Conservation (phyloP, 2,888 invertebrate species). For the Carterocephalus palaemon region DNA sequence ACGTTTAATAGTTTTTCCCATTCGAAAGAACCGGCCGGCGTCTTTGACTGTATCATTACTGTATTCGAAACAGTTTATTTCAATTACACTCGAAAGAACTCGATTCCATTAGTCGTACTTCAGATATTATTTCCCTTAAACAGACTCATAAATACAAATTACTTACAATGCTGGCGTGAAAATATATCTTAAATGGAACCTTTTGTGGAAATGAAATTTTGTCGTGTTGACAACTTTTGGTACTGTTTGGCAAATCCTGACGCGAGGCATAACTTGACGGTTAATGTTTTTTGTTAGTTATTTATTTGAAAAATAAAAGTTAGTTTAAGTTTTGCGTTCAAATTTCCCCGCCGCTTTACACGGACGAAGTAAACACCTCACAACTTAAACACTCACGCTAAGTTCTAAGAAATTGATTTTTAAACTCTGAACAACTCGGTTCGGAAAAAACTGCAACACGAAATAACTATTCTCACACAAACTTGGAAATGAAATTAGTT, state of each 20-base stretch:
- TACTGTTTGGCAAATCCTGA: conserved; percentile 4
- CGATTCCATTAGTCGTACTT: conserved; percentile 24
- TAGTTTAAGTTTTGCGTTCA: conserved; percentile 58
- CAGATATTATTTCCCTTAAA: conserved; percentile 24
- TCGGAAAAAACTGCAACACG: conserved; percentile 59
- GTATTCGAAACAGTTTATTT: conserved; percentile 38
- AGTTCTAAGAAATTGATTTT: conserved; percentile 73
- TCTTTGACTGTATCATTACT: conserved; percentile 40
- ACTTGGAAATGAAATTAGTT: conserved; percentile 76
- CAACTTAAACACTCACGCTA: conserved; percentile 62
- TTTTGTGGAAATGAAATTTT: conserved; percentile 13
- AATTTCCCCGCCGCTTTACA: conserved; percentile 46
- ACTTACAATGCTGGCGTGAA: conserved; percentile 12
- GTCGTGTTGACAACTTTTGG: background rate
- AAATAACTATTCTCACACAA: conserved; percentile 72
- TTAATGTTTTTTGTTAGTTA: conserved; percentile 51
- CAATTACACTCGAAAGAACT: conserved; percentile 32
- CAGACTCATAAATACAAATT: conserved; percentile 21
- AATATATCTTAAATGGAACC: conserved; percentile 16
- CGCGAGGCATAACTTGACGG: conserved; percentile 23
- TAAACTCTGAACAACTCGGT: conserved; percentile 67
- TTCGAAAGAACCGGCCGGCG: conserved; percentile 34
- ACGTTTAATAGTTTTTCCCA: conserved; percentile 71
- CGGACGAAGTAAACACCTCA: conserved; percentile 58
- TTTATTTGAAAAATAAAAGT: conserved; percentile 62